These are phyloP conservation scores for Acrocephalus kingi DNA, from an alignment of 2,113 vertebrate species.

Conservation along the genomic window DNA sequence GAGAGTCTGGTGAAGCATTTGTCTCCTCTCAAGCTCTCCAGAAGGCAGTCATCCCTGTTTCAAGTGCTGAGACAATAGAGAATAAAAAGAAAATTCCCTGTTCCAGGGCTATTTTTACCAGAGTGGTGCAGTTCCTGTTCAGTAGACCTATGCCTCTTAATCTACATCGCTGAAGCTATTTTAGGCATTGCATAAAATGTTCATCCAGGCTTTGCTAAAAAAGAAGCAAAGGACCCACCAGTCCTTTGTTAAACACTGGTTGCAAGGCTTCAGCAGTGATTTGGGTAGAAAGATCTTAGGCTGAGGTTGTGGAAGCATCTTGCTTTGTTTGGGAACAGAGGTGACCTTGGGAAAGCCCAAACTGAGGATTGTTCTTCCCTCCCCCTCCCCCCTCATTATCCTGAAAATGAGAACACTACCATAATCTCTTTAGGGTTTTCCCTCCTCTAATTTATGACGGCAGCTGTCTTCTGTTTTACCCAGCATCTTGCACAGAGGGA, in stretches of 20 bases:
- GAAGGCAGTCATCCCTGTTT: background rate
- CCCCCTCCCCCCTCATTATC: background rate
- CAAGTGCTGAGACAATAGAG: background rate
- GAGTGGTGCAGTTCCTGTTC: conserved; percentile 35
- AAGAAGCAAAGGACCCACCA: background rate
- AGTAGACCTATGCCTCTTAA: background rate
- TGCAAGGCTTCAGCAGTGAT: background rate
- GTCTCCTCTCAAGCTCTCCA: background rate
- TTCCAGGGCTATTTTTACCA: conserved; percentile 36
- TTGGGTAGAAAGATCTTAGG: background rate
- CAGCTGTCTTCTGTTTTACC: background rate
- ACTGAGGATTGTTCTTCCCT: background rate
- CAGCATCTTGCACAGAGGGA: background rate
- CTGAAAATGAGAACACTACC: background rate
- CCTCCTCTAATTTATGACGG: background rate
- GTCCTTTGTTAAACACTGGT: background rate
- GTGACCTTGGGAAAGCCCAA: background rate
- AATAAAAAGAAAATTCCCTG: background rate
- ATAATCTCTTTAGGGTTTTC: background rate
- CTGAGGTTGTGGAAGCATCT: background rate
- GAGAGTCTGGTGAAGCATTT: background rate
- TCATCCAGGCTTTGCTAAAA: conserved; percentile 10
- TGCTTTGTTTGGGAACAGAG: background rate
- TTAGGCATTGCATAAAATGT: background rate
- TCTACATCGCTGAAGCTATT: conserved; percentile 34